Evolutionary conservation across 2,888 invertebrate genomes (phyloP).

Genomic region (Athetis lepigone): DNA sequence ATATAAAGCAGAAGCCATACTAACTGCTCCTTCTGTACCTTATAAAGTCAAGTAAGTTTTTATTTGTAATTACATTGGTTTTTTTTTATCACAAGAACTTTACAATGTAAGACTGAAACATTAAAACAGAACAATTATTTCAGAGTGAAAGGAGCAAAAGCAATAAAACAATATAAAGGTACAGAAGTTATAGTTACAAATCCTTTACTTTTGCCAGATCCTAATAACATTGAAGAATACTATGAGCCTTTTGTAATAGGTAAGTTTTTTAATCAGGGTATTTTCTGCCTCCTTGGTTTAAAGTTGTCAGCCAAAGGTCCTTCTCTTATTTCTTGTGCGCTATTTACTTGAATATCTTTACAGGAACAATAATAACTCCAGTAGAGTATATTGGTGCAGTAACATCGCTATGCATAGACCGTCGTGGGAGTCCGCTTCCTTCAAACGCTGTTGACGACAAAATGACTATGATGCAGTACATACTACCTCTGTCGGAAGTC

Average conservation of each 20-base stretch:
- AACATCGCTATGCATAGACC: constrained; percentile 93
- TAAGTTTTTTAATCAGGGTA: constrained; percentile 66
- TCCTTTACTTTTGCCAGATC: constrained; percentile 93
- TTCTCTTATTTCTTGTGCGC: constrained; percentile 1
- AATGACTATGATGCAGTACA: constrained; percentile 95
- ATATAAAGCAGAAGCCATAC: constrained; percentile 94
- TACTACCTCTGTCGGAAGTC: constrained; percentile 97
- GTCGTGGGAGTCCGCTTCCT: constrained; percentile 92
- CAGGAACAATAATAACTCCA: constrained; percentile 97
- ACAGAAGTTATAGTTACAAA: constrained; percentile 93
- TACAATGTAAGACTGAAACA: neutral
- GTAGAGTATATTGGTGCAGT: constrained; percentile 93
- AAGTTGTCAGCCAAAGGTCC: neutral
- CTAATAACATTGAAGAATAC: constrained; percentile 92
- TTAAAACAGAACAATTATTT: constrained; percentile 72
- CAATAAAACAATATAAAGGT: constrained; percentile 92
- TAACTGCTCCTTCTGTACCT: constrained; percentile 96
- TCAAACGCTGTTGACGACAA: constrained; percentile 95
- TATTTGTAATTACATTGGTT: neutral
- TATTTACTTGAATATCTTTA: constrained; percentile 20
- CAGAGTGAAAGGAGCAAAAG: constrained; percentile 93
- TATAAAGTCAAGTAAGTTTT: constrained; percentile 91
- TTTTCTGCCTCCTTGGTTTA: too few species aligned
- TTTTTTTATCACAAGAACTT: neutral
- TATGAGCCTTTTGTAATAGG: constrained; percentile 97